Evolutionary conservation across 2,888 invertebrate genomes (phyloP).

Genomic region (Andrena dorsata): DNA sequence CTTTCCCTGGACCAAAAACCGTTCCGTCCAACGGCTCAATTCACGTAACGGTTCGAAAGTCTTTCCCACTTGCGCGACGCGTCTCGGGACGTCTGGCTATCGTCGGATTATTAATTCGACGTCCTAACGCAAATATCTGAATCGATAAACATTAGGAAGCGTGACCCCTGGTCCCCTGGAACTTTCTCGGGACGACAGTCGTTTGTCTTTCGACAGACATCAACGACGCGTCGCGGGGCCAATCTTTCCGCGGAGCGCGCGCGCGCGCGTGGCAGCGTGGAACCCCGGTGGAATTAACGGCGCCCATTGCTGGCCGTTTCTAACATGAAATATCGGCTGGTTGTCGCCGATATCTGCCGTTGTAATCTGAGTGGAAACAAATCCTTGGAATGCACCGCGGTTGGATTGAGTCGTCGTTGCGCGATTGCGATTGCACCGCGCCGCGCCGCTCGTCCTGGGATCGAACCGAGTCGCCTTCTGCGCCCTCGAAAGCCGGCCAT

Average conservation of each 20-base stretch:
- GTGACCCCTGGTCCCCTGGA: slow-evolving; percentile 17
- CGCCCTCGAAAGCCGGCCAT: slow-evolving; percentile 42
- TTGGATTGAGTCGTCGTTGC: slow-evolving; percentile 68
- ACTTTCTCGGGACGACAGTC: slow-evolving; percentile 23
- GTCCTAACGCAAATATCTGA: slow-evolving; percentile 5
- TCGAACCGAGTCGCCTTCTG: slow-evolving; percentile 56
- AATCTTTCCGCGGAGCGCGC: background rate
- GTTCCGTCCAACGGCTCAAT: background rate
- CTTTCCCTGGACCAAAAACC: background rate
- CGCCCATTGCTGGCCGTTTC: slow-evolving; percentile 59
- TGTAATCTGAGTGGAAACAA: slow-evolving; percentile 74
- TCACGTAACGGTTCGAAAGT: background rate
- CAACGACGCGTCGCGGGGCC: background rate
- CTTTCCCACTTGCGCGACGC: background rate
- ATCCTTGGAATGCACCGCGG: slow-evolving; percentile 68
- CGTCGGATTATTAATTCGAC: slow-evolving; percentile 18
- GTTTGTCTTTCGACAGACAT: slow-evolving; percentile 11
- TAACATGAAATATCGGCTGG: slow-evolving; percentile 71
- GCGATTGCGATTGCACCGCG: slow-evolving; percentile 51
- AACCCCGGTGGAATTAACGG: slow-evolving; percentile 54
- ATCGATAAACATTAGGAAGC: slow-evolving; percentile 25
- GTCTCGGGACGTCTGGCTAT: background rate
- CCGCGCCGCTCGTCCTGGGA: slow-evolving; percentile 34
- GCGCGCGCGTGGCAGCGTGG: slow-evolving; percentile 20
- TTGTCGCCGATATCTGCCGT: slow-evolving; percentile 68